Evolutionary conservation across 2,113 vertebrate genomes (phyloP).

Genomic region (Caranx melampygus): DNA sequence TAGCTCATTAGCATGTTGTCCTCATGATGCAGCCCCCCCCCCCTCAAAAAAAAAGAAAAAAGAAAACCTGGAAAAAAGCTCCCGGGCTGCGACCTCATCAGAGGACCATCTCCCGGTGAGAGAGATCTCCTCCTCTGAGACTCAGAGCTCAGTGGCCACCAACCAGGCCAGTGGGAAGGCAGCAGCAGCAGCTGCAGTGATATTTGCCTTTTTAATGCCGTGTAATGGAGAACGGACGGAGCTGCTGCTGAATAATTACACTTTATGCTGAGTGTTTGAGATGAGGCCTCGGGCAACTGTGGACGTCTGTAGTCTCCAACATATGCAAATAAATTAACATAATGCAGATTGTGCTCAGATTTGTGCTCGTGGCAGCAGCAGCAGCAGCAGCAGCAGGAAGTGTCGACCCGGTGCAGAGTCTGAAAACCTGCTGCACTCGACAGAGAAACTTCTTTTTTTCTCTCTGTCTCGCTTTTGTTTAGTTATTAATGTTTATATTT

Average conservation of each 20-base stretch:
- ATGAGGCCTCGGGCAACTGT: slow-evolving; percentile 53
- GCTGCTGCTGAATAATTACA: slow-evolving; percentile 67
- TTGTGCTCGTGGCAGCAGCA: slow-evolving; percentile 46
- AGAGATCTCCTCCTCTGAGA: slow-evolving; percentile 42
- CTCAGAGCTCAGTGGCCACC: slow-evolving; percentile 48
- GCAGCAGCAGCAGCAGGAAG: slow-evolving; percentile 48
- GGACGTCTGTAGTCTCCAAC: slow-evolving; percentile 58
- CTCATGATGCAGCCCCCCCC: slow-evolving; percentile 54
- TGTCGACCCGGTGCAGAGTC: slow-evolving; percentile 50
- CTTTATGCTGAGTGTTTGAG: slow-evolving; percentile 49
- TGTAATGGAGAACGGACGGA: slow-evolving; percentile 19
- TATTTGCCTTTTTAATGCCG: slow-evolving; percentile 63
- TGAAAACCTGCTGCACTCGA: slow-evolving; percentile 44
- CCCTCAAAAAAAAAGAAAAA: no score
- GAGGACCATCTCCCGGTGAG: slow-evolving; percentile 39
- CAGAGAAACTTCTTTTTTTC: neutral
- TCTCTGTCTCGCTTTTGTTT: no score
- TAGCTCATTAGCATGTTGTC: slow-evolving; percentile 52
- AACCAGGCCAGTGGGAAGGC: slow-evolving; percentile 56
- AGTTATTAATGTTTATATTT: no score
- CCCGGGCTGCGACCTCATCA: slow-evolving; percentile 39
- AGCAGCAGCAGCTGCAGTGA: slow-evolving; percentile 21
- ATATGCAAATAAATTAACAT: slow-evolving; percentile 78
- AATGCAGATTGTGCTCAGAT: slow-evolving; percentile 34
- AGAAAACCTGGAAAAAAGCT: slow-evolving; percentile 41